Conservation (phyloP, 2,888 invertebrate genomes). For the Ichneumon xanthorius region DNA sequence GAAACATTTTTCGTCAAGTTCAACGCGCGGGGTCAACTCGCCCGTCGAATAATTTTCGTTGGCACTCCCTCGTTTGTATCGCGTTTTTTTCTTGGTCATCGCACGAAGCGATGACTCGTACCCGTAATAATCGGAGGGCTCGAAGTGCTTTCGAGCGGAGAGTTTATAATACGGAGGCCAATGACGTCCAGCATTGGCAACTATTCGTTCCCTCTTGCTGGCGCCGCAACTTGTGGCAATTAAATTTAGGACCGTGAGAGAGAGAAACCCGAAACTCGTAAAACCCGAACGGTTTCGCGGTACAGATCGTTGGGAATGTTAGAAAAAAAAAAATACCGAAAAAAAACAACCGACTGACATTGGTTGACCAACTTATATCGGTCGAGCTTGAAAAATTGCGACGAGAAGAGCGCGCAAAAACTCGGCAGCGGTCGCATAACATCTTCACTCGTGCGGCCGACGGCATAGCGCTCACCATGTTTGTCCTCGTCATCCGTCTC, state of each 20-base stretch:
- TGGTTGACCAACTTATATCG: constrained; percentile 39
- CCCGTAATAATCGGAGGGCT: constrained; percentile 6
- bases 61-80: constrained; percentile 23
- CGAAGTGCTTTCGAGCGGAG: neutral
- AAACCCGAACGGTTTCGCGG: constrained; percentile 9
- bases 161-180: constrained; percentile 12
- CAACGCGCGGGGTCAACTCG: constrained; percentile 58
- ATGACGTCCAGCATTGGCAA: constrained; percentile 30
- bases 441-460: constrained; percentile 58
- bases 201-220: constrained; percentile 27
- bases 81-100: constrained; percentile 41
- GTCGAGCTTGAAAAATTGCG: constrained; percentile 5
- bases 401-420: constrained; percentile 47
- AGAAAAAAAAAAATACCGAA: neutral
- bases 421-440: constrained; percentile 39
- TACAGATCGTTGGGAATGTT: neutral
- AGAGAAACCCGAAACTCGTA: constrained; percentile 14
- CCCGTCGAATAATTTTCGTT: constrained; percentile 62
- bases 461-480: constrained; percentile 42
- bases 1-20: constrained; percentile 54
- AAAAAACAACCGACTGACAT: constrained; percentile 31
- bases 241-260: constrained; percentile 25
- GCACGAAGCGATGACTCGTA: constrained; percentile 19
- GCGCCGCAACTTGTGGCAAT: constrained; percentile 6
- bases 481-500: constrained; percentile 32